Percentiles rank a stretch among this genome's conserved stretches.
Conservation (phyloP, 2,113 vertebrate genomes). For the Pungitius pungitius region DNA sequence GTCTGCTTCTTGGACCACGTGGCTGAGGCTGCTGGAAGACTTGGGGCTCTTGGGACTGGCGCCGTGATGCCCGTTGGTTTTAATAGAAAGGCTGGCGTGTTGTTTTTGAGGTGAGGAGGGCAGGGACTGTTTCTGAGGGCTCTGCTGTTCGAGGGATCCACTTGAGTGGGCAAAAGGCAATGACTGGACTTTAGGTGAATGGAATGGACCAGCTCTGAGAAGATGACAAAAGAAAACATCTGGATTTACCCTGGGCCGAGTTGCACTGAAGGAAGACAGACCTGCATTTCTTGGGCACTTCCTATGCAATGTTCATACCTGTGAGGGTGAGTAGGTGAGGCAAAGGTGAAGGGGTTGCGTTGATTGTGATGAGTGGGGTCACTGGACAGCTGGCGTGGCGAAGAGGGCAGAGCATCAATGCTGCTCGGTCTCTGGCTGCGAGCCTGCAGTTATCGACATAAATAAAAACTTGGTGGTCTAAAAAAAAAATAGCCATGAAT, state of each 20-base stretch:
- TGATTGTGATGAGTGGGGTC: slow-evolving; percentile 78
- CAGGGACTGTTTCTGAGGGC: slow-evolving; percentile 65
- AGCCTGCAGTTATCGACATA: slow-evolving; percentile 98
- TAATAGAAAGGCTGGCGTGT: slow-evolving; percentile 55
- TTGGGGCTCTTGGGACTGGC: slow-evolving; percentile 53
- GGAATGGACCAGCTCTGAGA: slow-evolving; percentile 78
- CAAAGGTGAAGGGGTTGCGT: slow-evolving; percentile 71
- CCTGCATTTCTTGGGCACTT: neutral
- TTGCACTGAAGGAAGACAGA: neutral
- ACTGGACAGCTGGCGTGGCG: slow-evolving; percentile 77
- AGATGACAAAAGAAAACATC: neutral
- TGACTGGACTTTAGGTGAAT: slow-evolving; percentile 73
- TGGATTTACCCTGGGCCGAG: neutral
- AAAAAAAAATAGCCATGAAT: slow-evolving; percentile 86
- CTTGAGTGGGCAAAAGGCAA: slow-evolving; percentile 54
- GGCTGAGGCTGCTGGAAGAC: slow-evolving; percentile 56
- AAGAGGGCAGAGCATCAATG: slow-evolving; percentile 82
- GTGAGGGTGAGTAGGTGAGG: slow-evolving; percentile 67
- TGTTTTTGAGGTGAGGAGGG: slow-evolving; percentile 55
- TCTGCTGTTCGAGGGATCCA: slow-evolving; percentile 67
- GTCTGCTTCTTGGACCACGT: slow-evolving; percentile 26
- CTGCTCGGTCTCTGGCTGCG: slow-evolving; percentile 83
- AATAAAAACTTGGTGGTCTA: slow-evolving; percentile 99
- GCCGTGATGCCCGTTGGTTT: slow-evolving; percentile 68
- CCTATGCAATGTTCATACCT: slow-evolving; percentile 70